Evolutionary conservation across 1,140 invertebrate species (phyloP).

Genomic region (Scaptomyza pallida): DNA sequence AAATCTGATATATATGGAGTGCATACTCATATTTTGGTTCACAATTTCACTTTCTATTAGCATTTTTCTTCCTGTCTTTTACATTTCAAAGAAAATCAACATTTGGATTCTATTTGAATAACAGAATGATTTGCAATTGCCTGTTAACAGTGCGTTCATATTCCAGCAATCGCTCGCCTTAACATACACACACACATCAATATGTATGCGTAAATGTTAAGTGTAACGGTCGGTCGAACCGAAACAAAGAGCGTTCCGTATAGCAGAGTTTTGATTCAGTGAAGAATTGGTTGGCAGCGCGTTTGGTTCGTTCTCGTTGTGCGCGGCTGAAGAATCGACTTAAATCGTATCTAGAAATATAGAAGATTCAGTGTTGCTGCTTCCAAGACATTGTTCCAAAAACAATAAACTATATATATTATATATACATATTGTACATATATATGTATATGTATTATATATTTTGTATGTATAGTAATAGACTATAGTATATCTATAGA

Average conservation of each 20-base stretch:
- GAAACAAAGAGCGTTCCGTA: slow-evolving; percentile 60
- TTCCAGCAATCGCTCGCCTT: slow-evolving; percentile 29
- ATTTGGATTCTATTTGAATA: neutral
- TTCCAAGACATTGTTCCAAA: slow-evolving; percentile 77
- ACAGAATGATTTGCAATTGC: slow-evolving; percentile 11
- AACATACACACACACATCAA: neutral
- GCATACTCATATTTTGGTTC: no score
- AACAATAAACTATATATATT: slow-evolving; percentile 32
- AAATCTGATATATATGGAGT: no score
- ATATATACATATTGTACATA: slow-evolving; percentile 19
- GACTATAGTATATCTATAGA: slow-evolving; percentile 32
- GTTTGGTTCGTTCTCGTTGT: slow-evolving; percentile 59
- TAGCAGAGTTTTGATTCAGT: slow-evolving; percentile 53
- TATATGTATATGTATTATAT: no score
- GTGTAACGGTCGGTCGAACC: slow-evolving; percentile 41
- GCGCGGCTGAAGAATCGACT: slow-evolving; percentile 27
- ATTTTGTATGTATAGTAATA: slow-evolving; percentile 8
- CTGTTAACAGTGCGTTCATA: slow-evolving; percentile 9
- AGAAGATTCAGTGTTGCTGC: slow-evolving; percentile 41
- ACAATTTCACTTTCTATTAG: slow-evolving; percentile 8
- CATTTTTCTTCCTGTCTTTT: neutral
- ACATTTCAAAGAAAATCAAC: slow-evolving; percentile 1
- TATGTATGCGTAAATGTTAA: slow-evolving; percentile 7
- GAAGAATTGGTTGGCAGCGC: slow-evolving; percentile 63
- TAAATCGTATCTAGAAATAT: neutral